Conservation (phyloP, 53 echinoderm and acorn worm genomes). For the Luidia sarsii region DNA sequence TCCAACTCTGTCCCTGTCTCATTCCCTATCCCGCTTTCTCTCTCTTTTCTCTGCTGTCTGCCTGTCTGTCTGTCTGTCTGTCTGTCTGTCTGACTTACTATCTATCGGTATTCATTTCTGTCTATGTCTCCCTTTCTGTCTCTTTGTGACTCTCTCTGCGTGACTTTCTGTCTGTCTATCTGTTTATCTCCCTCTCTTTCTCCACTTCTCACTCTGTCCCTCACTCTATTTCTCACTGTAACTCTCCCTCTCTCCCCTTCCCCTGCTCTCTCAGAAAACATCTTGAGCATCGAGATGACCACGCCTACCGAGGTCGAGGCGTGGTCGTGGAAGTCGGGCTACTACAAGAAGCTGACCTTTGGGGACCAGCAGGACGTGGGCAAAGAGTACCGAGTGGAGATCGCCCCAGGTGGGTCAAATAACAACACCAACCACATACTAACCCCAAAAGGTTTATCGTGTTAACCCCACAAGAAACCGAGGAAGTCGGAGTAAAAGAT, state of each 20-base stretch:
- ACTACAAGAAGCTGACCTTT: constrained; percentile 19
- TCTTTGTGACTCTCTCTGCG: neutral
- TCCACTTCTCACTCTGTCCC: no score
- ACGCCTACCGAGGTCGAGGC: neutral
- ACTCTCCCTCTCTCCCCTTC: neutral
- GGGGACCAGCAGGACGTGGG: constrained; percentile 24
- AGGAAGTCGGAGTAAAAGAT: no score
- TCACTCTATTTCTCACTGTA: neutral
- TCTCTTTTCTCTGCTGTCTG: no score
- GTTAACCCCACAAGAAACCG: no score
- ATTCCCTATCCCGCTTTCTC: no score
- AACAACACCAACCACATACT: neutral
- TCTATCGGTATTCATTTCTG: no score
- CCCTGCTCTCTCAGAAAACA: neutral
- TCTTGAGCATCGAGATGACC: constrained; percentile 35
- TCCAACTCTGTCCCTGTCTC: no score
- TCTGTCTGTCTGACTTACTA: no score
- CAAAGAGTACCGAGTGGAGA: constrained; percentile 30
- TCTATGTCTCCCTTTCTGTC: no score
- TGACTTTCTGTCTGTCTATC: neutral
- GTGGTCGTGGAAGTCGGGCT: constrained; percentile 44
- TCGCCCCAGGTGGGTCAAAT: constrained; percentile 13
- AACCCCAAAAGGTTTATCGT: no score
- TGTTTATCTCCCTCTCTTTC: no score
- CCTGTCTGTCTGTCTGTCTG: no score